These are phyloP conservation scores for Macquaria ambigua DNA, from an alignment of 2,113 vertebrate genomes.

Conservation along the genomic window DNA sequence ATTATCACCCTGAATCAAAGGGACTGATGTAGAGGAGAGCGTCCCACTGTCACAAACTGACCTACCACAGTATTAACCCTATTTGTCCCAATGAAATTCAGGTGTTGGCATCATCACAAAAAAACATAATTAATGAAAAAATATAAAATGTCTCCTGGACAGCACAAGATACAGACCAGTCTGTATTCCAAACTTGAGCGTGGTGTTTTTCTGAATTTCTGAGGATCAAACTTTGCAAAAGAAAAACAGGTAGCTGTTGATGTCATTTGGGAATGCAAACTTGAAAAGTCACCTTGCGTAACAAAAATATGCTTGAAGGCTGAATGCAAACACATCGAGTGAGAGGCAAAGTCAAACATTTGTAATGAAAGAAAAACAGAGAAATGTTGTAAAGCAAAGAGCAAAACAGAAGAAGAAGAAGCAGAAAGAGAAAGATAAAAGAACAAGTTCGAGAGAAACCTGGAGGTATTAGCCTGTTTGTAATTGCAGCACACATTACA, in stretches of 20 bases:
- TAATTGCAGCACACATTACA: conserved; percentile 1
- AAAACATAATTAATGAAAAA: too few species aligned
- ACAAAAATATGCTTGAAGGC: background rate
- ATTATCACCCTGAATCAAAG: background rate
- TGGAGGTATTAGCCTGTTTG: conserved; percentile 23
- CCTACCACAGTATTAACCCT: background rate
- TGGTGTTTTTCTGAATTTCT: background rate
- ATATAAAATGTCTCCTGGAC: too few species aligned
- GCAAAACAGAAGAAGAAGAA: background rate
- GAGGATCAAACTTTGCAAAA: background rate
- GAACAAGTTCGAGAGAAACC: background rate
- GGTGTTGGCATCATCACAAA: too few species aligned
- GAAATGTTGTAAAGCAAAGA: background rate
- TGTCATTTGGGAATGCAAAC: background rate
- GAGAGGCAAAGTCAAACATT: background rate
- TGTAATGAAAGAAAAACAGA: background rate
- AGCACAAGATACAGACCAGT: background rate
- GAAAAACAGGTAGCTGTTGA: background rate
- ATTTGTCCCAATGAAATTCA: background rate
- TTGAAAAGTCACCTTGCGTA: background rate
- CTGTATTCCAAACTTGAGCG: background rate
- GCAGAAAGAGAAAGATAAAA: background rate
- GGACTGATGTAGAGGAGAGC: background rate
- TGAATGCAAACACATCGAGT: background rate
- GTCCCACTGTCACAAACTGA: background rate